Conservation (phyloP, 2,113 vertebrate species). For the Vanacampus margaritifer region DNA sequence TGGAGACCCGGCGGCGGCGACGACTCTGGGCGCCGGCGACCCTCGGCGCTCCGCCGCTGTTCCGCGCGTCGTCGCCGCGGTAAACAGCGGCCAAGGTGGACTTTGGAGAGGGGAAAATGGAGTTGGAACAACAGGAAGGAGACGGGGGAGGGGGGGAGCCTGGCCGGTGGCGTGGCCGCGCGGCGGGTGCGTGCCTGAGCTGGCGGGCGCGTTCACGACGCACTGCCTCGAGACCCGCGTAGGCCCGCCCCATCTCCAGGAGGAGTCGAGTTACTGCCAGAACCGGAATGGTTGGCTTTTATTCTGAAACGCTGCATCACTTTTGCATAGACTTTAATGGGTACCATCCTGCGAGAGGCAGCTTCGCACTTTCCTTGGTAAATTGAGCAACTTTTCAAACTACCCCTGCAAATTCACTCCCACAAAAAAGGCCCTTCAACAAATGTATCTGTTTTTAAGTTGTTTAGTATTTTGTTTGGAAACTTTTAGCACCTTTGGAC, state of each 20-base stretch:
- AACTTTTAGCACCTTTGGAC: not conserved
- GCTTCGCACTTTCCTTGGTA: not conserved
- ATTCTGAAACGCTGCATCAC: not conserved
- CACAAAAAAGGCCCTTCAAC: not conserved
- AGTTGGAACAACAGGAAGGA: constrained; percentile 9
- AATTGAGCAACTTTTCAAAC: not conserved
- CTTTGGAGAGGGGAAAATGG: constrained; percentile 5
- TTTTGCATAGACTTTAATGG: not conserved
- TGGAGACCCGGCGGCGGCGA: not conserved
- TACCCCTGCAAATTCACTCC: not conserved
- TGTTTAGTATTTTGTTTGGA: not conserved
- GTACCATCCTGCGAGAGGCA: not conserved
- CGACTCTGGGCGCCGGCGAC: not conserved
- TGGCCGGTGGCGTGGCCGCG: constrained; percentile 19
- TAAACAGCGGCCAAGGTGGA: constrained; percentile 2
- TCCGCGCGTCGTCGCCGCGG: not conserved
- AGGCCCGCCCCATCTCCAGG: not conserved
- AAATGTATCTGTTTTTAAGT: not conserved
- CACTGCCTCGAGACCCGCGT: not conserved
- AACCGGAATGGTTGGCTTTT: not conserved
- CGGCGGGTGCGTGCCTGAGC: constrained; percentile 12
- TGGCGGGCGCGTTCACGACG: constrained; percentile 10
- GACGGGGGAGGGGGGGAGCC: not conserved
- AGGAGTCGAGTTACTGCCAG: constrained; percentile 4
- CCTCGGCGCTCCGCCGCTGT: not conserved